A percentile compares a stretch with the other conserved stretches of the same genome.
Conservation (phyloP, 2,797 vertebrate genomes). For the Prunella strophiata region DNA sequence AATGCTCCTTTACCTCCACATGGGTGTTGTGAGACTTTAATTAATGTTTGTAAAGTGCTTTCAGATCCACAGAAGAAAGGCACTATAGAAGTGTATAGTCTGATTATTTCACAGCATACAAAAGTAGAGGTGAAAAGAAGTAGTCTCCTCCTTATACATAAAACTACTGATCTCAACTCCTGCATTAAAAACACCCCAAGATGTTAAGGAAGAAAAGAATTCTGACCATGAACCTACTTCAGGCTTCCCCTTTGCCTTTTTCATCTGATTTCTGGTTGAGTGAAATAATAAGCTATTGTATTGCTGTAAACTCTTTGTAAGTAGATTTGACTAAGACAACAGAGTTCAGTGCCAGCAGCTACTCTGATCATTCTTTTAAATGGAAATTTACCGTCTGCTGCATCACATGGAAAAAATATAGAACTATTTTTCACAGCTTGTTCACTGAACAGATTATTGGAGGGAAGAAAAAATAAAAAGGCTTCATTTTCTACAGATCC, state of each 20-base stretch:
- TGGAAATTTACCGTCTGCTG: constrained; percentile 86
- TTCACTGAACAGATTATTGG: constrained; percentile 86
- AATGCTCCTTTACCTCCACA: constrained; percentile 44
- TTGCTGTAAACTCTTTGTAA: constrained; percentile 81
- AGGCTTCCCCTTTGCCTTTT: constrained; percentile 66
- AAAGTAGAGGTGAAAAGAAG: constrained; percentile 67
- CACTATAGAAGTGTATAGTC: constrained; percentile 49
- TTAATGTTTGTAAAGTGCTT: constrained; percentile 70
- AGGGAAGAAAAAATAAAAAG: constrained; percentile 77
- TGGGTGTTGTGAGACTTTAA: constrained; percentile 55
- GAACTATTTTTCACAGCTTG: constrained; percentile 87
- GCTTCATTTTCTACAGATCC: constrained; percentile 80
- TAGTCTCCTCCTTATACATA: constrained; percentile 38
- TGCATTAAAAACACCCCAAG: constrained; percentile 37
- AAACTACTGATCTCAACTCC: constrained; percentile 65
- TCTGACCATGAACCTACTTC: constrained; percentile 70
- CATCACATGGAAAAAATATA: constrained; percentile 82
- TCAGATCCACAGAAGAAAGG: constrained; percentile 61
- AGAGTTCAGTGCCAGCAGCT: constrained; percentile 80
- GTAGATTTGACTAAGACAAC: constrained; percentile 81
- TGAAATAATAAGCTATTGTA: constrained; percentile 81
- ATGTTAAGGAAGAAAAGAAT: constrained; percentile 61
- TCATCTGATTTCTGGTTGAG: constrained; percentile 74
- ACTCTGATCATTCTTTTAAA: constrained; percentile 84
- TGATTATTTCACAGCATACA: constrained; percentile 58